Conservation (phyloP, 2,797 vertebrate genomes). For the Synaphobranchus kaupii region DNA sequence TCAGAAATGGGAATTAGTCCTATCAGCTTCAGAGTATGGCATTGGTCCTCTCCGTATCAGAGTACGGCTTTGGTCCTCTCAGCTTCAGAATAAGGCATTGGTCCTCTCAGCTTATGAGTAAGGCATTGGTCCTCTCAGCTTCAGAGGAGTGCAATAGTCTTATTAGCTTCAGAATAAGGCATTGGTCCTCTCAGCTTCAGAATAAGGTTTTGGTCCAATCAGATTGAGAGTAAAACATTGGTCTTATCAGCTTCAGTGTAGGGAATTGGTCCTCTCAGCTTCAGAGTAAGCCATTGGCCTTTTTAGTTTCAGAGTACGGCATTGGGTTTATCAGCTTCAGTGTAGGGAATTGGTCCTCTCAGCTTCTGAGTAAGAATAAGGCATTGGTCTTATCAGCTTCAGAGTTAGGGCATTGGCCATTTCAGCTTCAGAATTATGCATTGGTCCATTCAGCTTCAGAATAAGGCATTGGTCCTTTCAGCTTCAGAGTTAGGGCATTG, state of each 20-base stretch:
- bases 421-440: too few relatives aligned
- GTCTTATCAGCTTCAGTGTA: slow-evolving; percentile 14
- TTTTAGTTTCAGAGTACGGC: slow-evolving; percentile 38
- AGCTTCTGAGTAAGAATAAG: too few relatives aligned
- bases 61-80: slow-evolving; percentile 20
- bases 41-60: too few relatives aligned
- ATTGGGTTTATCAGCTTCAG: slow-evolving; percentile 41
- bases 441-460: too few relatives aligned
- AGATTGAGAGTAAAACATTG: slow-evolving; percentile 32
- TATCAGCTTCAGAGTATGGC: too few relatives aligned
- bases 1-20: too few relatives aligned
- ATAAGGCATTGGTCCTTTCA: too few relatives aligned
- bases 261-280: slow-evolving; percentile 60
- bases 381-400: too few relatives aligned
- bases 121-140: slow-evolving; percentile 13
- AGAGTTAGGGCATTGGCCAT: too few relatives aligned
- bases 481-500: too few relatives aligned
- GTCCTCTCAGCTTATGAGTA: slow-evolving; percentile 56
- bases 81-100: slow-evolving; percentile 49
- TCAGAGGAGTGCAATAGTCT: slow-evolving; percentile 31
- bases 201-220: slow-evolving; percentile 31
- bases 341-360: too few relatives aligned
- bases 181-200: slow-evolving; percentile 59
- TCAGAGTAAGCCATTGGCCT: slow-evolving; percentile 41
- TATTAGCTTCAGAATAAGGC: slow-evolving; percentile 40